These are phyloP conservation scores for Drosophila pallidifrons DNA, from an alignment of 1,140 invertebrate species.

Conservation along the genomic window DNA sequence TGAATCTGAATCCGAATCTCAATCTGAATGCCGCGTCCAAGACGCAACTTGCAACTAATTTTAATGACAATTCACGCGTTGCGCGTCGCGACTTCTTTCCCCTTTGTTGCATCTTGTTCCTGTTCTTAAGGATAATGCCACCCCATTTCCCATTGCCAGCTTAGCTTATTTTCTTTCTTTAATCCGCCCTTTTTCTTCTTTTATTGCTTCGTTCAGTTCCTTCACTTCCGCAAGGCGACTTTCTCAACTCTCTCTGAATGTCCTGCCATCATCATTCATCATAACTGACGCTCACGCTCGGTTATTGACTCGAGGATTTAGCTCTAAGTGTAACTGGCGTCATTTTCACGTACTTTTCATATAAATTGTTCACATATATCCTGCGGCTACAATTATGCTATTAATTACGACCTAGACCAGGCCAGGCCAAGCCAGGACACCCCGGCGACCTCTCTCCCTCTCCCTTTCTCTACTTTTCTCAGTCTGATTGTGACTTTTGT, in stretches of 20 bases:
- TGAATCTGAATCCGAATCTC: constrained; percentile 21
- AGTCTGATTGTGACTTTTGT: constrained; percentile 56
- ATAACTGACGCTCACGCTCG: constrained; percentile 32
- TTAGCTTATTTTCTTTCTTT: constrained; percentile 2
- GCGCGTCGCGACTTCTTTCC: constrained; percentile 45
- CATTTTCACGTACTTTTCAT: constrained; percentile 61
- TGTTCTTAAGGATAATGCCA: constrained; percentile 5
- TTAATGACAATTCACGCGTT: constrained; percentile 80
- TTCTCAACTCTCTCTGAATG: constrained; percentile 11
- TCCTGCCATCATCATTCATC: constrained; percentile 55
- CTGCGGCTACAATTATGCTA: constrained; percentile 54
- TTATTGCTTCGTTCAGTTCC: constrained; percentile 14
- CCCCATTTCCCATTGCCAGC: constrained; percentile 39
- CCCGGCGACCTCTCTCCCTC: constrained; percentile 28
- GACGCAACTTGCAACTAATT: constrained; percentile 76
- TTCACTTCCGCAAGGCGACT: constrained; percentile 19
- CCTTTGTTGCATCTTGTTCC: not conserved
- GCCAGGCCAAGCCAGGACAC: constrained; percentile 7
- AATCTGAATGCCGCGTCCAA: constrained; percentile 14
- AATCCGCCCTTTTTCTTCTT: constrained; percentile 23
- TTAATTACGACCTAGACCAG: constrained; percentile 56
- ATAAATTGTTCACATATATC: constrained; percentile 49
- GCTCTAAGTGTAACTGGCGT: constrained; percentile 24
- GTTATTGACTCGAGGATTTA: constrained; percentile 18
- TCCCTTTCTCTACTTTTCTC: not conserved